A percentile compares a stretch with the other conserved stretches of the same genome.
Evolutionary conservation across 1,140 invertebrate species (phyloP).

Genomic region (Conus betulinus): DNA sequence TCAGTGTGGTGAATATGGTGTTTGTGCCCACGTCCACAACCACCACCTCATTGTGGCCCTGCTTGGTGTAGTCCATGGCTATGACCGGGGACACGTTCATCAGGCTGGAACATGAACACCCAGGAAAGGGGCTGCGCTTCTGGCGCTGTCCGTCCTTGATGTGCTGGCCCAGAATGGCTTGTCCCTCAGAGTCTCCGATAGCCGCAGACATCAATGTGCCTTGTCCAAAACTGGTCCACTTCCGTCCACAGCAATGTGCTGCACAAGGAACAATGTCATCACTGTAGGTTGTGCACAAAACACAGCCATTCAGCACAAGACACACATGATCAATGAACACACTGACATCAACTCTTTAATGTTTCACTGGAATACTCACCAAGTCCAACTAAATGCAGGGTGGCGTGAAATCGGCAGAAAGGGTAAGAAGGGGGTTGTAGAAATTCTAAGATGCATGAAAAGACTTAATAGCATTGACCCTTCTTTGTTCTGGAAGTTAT

Average conservation of each 20-base stretch:
- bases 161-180: constrained; percentile 13
- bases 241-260: constrained; percentile 85
- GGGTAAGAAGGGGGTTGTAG: too few relatives aligned
- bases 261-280: constrained; percentile 56
- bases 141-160: neutral
- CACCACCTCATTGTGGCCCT: constrained; percentile 79
- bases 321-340: too few relatives aligned
- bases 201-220: constrained; percentile 34
- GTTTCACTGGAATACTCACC: too few relatives aligned
- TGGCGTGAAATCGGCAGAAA: too few relatives aligned
- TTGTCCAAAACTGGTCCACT: constrained; percentile 33
- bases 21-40: constrained; percentile 81
- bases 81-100: constrained; percentile 49
- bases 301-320: too few relatives aligned
- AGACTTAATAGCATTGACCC: too few relatives aligned
- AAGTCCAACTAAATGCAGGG: too few relatives aligned
- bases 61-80: constrained; percentile 78
- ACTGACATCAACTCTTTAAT: too few relatives aligned
- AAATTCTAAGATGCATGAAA: too few relatives aligned
- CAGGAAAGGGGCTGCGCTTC: neutral
- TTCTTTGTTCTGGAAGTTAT: too few relatives aligned
- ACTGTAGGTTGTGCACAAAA: too few relatives aligned
- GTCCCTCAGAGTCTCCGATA: constrained; percentile 3
- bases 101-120: constrained; percentile 31
- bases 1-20: constrained; percentile 82